Conservation (phyloP, 35 echinoderm and acorn worm species). For the Apostichopus parvimensis region DNA sequence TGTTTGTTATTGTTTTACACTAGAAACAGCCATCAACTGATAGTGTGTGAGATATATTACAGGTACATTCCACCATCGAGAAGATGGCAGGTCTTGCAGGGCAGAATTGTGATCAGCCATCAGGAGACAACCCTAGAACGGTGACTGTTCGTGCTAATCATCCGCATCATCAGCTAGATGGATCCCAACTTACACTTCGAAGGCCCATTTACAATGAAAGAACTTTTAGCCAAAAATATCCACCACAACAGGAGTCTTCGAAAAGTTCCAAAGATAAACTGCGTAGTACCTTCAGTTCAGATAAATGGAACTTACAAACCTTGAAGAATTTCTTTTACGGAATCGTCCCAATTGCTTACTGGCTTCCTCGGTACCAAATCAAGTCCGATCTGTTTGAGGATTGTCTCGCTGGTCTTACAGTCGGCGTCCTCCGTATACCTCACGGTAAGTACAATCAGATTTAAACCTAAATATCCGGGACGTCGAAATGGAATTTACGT, state of each 20-base stretch:
- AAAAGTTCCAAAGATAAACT: neutral
- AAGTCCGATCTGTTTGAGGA: constrained; percentile 21
- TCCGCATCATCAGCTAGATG: neutral
- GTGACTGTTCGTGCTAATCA: neutral
- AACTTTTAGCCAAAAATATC: constrained; percentile 5
- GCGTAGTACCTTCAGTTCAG: no score
- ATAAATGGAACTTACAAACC: neutral
- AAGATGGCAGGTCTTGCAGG: neutral
- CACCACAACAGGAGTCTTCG: neutral
- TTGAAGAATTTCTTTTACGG: constrained; percentile 13
- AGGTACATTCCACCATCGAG: neutral
- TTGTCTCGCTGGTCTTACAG: constrained; percentile 37
- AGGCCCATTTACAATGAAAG: constrained; percentile 49
- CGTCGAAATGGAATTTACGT: no score
- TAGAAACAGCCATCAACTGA: no score
- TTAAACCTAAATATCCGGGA: no score
- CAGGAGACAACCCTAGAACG: neutral
- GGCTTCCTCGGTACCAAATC: constrained; percentile 39
- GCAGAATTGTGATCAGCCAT: neutral
- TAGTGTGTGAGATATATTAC: no score
- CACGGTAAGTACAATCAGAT: constrained; percentile 12
- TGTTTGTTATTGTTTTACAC: no score
- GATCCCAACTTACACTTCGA: neutral
- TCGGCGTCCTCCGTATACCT: constrained; percentile 51
- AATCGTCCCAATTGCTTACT: constrained; percentile 21